These are phyloP conservation scores for Periparus ater DNA, from an alignment of 2,797 vertebrate species.

Conservation along the genomic window DNA sequence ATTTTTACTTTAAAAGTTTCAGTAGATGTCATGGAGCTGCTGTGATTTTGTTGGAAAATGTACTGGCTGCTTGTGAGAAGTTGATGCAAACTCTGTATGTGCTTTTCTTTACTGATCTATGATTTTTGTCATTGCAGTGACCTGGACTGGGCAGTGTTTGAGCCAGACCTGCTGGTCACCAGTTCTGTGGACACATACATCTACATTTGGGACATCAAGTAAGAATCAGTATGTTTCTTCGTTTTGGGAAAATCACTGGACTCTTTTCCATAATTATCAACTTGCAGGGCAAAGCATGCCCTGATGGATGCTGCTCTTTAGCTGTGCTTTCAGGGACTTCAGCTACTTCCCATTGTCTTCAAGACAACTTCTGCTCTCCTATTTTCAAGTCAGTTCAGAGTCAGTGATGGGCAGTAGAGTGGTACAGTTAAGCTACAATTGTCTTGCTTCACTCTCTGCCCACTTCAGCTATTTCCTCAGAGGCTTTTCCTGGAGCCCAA, in stretches of 20 bases:
- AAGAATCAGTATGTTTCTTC: slow-evolving; percentile 47
- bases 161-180: slow-evolving; percentile 92
- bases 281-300: neutral
- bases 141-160: slow-evolving; percentile 97
- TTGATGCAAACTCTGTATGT: neutral
- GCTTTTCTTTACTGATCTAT: neutral
- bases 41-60: neutral
- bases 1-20: neutral
- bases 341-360: neutral
- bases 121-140: slow-evolving; percentile 78
- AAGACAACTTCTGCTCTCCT: neutral
- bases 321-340: neutral
- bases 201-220: slow-evolving; percentile 99
- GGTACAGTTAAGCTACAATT: neutral
- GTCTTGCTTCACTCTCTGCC: neutral
- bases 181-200: slow-evolving; percentile 98
- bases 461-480: neutral
- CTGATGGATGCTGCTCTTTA: neutral
- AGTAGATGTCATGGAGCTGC: neutral
- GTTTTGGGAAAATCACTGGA: neutral
- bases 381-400: neutral
- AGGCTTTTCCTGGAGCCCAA: neutral
- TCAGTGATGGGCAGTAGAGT: neutral
- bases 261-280: neutral
- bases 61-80: neutral